These are phyloP conservation scores for Nannobrachium achirus DNA, from an alignment of 2,113 vertebrate genomes.

Conservation along the genomic window DNA sequence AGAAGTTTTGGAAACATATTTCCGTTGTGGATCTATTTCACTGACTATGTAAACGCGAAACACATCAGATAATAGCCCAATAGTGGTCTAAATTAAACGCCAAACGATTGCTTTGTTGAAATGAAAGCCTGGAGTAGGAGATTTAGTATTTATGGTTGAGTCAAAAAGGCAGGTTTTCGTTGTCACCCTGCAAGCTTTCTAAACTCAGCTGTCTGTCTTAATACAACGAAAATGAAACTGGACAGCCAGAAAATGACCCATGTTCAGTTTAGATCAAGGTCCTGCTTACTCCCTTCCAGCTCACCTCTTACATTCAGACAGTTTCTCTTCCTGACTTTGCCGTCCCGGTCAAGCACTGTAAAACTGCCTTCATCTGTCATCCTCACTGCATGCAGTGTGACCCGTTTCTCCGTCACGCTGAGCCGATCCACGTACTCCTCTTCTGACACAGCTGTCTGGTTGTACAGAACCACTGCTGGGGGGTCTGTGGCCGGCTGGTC, in stretches of 20 bases:
- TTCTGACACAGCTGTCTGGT: constrained; percentile 44
- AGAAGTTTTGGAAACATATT: no score
- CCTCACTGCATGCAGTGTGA: constrained; percentile 68
- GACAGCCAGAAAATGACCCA: background rate
- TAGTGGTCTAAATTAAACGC: no score
- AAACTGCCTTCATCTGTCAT: constrained; percentile 78
- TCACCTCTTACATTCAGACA: constrained; percentile 80
- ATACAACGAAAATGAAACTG: background rate
- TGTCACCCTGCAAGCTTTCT: no score
- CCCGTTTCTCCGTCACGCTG: constrained; percentile 50
- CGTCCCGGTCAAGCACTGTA: constrained; percentile 69
- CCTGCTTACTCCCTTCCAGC: background rate
- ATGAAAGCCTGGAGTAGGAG: no score
- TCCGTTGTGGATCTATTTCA: no score
- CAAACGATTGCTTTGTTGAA: no score
- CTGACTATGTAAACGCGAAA: no score
- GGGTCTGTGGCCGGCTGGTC: constrained; percentile 45
- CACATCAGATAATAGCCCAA: no score
- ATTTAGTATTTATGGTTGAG: no score
- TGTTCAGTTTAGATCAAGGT: background rate
- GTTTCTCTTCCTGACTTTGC: constrained; percentile 64
- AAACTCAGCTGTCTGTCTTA: no score
- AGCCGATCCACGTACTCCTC: constrained; percentile 71
- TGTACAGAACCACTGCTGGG: constrained; percentile 58
- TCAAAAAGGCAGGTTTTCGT: no score